Base-by-base conservation (phyloP, 2,797 vertebrate species). In the Chiroxiphia lanceolata region DNA sequence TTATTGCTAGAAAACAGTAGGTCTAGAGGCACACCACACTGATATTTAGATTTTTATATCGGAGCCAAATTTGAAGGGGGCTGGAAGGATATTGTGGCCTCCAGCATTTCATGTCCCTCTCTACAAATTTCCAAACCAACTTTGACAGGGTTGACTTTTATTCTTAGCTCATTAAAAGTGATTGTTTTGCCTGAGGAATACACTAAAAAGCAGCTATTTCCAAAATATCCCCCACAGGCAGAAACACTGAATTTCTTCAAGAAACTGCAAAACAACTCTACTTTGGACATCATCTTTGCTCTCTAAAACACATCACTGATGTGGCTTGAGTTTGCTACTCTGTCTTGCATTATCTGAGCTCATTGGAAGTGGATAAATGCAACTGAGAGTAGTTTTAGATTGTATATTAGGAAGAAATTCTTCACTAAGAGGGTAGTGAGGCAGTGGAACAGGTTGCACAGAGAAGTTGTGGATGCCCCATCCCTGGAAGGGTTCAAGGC, bases 301-400 rank as follows among this genome's bases (percentile, higher is more conserved):
- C 45, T 26, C 29, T 36, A 68, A 60, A 77, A 45, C 7, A 14
- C 15, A 21, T 9, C 34, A 9, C 8, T 38, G 34, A 34, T 36
- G 26, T 13, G 67, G 72, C 48, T 47, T 44, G 34, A 77, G 31
- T 69, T 54, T 33, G 4, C 19, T 21, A 18, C 18, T 70, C 27
- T 31, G 29, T 19, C 16, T 70, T n/a, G 13, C 15, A 3, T 2
- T 51, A n/a, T n/a, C 50, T 84, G 19, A 74, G 23, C 11, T 77
- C 16, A 22, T 38, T 3, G 2, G 18, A 57, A 0, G 0, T 15
- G 16, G 17, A 53, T 2, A 53, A 17, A 19, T 1, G 0, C 8
- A 47, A 45, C 18, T 15, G 19, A 68, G 19, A 60, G 5, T 53
- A 23, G 27, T 19, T 67, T 51, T 60, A 19, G 3, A 19, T 45